Conservation (phyloP, 2,888 invertebrate species). For the Eupelmus urozonus region DNA sequence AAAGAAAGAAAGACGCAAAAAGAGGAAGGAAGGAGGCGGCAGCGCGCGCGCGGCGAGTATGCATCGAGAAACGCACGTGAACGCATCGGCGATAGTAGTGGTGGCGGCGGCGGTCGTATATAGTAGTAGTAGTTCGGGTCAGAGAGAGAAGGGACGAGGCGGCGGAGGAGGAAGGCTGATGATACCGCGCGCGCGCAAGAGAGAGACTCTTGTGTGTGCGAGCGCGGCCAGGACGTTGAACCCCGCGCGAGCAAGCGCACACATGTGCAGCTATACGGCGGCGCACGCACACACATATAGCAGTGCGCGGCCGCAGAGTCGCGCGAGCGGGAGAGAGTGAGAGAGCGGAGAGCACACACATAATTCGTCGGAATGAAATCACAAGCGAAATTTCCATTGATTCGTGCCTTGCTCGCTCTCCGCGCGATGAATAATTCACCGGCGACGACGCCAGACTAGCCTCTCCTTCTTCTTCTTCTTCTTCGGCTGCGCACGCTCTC, state of each 20-base stretch:
- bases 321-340: too few species aligned
- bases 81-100: background rate
- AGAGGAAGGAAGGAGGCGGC: background rate
- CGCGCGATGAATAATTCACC: conserved; percentile 44
- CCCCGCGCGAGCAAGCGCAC: conserved; percentile 9
- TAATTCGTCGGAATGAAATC: conserved; percentile 51
- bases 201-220: background rate
- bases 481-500: background rate
- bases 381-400: conserved; percentile 50
- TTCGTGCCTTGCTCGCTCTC: conserved; percentile 2
- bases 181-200: conserved; percentile 35
- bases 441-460: background rate
- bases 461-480: background rate
- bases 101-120: background rate
- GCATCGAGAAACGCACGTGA: background rate
- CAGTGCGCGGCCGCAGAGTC: too few species aligned
- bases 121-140: conserved; percentile 11
- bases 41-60: background rate
- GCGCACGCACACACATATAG: too few species aligned
- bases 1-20: background rate
- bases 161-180: conserved; percentile 36
- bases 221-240: conserved; percentile 31
- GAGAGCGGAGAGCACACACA: too few species aligned
- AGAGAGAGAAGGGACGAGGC: background rate
- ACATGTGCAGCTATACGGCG: background rate